phyloP scores from a whole-genome alignment of 2,797 vertebrate genomes.

The Ambastaia sidthimunki region DNA sequence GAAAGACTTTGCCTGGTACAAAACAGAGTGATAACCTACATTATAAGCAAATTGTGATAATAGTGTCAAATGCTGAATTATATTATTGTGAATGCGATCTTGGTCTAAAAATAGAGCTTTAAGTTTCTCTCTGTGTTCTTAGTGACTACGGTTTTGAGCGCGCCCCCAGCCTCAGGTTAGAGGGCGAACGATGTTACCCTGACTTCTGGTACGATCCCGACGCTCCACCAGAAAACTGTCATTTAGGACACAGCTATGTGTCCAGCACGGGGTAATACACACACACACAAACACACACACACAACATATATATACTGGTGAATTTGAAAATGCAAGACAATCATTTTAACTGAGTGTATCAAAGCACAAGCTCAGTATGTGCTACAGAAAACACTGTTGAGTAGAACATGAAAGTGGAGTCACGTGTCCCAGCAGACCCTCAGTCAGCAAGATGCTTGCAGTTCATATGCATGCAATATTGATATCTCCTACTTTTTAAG shows the following conservation, averaged over 20 bases:
- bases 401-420: too few species aligned
- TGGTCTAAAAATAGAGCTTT: constrained; percentile 31
- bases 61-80: too few species aligned
- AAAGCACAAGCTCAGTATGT: too few species aligned
- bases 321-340: too few species aligned
- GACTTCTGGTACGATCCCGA: constrained; percentile 94
- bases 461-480: not conserved
- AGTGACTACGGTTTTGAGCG: constrained; percentile 97
- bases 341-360: too few species aligned
- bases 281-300: constrained; percentile 25
- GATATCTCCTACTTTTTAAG: too few species aligned
- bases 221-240: constrained; percentile 88
- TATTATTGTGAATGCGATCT: constrained; percentile 24
- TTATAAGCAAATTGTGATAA: not conserved
- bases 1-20: constrained; percentile 91
- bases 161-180: constrained; percentile 67
- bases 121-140: constrained; percentile 62
- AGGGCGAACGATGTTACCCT: constrained; percentile 82
- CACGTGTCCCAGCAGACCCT: not conserved
- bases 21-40: constrained; percentile 10
- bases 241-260: constrained; percentile 83
- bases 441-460: not conserved
- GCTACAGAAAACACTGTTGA: too few species aligned
- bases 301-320: too few species aligned
- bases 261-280: constrained; percentile 87